Evolutionary conservation across 2,797 vertebrate species (phyloP), one percentile per base, ranked within the genome.

Genomic region (Eremophila alpestris): DNA sequence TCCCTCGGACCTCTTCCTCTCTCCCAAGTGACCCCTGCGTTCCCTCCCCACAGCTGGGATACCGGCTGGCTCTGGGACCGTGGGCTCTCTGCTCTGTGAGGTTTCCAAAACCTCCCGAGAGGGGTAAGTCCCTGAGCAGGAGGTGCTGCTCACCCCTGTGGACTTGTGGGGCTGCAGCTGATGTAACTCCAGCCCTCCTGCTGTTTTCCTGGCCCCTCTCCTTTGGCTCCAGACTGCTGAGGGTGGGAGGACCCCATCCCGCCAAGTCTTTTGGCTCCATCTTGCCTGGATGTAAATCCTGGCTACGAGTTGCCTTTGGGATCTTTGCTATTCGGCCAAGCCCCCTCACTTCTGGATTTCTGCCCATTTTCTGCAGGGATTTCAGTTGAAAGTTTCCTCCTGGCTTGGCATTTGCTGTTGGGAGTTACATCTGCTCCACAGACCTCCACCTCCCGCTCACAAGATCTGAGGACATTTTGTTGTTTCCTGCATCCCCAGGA

Each of bases 21-120:
- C 58, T 90, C 49, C 38, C 77, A 52, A 11, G 54, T 2, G 23
- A 32, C 27, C 71, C 65, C 62, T 75, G 27, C 56, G 18, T 70
- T 40, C 52, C 29, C 23, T 80, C 29, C 21, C 58, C 11, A 9
- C 70, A 83, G 76, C 83, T 94, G 85, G 52, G 64, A 21, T 27
- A 23, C 6, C 0, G 1, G 9, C 3, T 3, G 4, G 40, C 60
- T 59, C n/a, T 0, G 3, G 56, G 10, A 63, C 52, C 0, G 0
- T 1, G 8, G n/a, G 22, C 17, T 64, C n/a, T 62, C 49, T 10
- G 41, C 46, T 68, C 67, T 46, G 16, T 0, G 6, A 69, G 18
- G 7, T 63, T 85, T 74, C 60, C 64, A 69, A 65, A 68, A n/a
- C 40, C 11, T 41, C 4, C 0, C 2, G 2, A 0, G 0, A 51